These are phyloP conservation scores for Hyphantria cunea DNA, from an alignment of 1,140 invertebrate genomes.

Conservation along the genomic window DNA sequence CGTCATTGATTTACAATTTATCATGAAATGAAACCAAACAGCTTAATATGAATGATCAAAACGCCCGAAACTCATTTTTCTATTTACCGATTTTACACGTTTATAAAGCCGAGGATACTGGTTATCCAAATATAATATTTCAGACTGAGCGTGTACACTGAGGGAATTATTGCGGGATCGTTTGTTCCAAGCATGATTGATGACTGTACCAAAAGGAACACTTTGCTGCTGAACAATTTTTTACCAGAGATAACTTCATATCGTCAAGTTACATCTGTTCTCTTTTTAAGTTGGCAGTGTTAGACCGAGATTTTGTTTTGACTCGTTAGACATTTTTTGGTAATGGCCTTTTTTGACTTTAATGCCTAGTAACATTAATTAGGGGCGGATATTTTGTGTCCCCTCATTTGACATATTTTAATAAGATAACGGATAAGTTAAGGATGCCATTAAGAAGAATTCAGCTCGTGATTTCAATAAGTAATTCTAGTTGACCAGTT, in stretches of 20 bases:
- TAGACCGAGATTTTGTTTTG: too few species aligned
- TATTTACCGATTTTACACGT: slow-evolving; percentile 13
- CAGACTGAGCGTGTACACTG: slow-evolving; percentile 18
- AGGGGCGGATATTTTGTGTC: too few species aligned
- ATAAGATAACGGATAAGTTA: too few species aligned
- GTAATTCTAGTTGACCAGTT: too few species aligned
- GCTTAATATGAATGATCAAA: background rate
- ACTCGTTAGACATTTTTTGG: too few species aligned
- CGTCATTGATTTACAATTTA: too few species aligned
- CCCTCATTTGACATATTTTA: too few species aligned
- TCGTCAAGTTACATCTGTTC: slow-evolving; percentile 13
- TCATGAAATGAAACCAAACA: too few species aligned
- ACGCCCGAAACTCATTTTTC: slow-evolving; percentile 19
- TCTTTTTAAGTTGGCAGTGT: slow-evolving; percentile 9
- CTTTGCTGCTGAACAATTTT: slow-evolving; percentile 9
- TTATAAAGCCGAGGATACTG: background rate
- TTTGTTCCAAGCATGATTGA: slow-evolving; percentile 22
- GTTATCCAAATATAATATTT: slow-evolving; percentile 24
- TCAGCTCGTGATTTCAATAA: too few species aligned
- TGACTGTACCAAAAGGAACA: slow-evolving; percentile 24
- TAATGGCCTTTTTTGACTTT: too few species aligned
- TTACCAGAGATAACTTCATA: slow-evolving; percentile 23
- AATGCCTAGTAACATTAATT: too few species aligned
- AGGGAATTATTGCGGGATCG: slow-evolving; percentile 24
- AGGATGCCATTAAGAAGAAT: too few species aligned